Percentiles rank a stretch among this genome's conserved stretches.
These are phyloP conservation scores for Ametastegia equiseti DNA, from an alignment of 2,888 invertebrate species.

Conservation along the genomic window DNA sequence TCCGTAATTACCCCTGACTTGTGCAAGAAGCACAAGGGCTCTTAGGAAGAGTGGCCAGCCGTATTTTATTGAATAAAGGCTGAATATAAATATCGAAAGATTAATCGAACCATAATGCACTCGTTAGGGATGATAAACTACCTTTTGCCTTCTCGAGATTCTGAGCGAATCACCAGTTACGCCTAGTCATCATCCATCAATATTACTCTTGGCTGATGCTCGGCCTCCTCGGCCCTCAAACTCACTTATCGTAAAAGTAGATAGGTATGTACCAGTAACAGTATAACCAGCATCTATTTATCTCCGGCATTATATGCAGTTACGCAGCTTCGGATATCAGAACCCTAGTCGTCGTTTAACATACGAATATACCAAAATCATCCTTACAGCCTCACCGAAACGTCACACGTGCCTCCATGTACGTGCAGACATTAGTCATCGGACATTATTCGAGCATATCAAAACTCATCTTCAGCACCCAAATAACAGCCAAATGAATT, in stretches of 20 bases:
- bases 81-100: slow-evolving; percentile 74
- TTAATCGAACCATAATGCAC: slow-evolving; percentile 73
- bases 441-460: not conserved
- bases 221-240: slow-evolving; percentile 54
- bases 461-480: not conserved
- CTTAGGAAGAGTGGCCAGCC: not conserved
- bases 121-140: slow-evolving; percentile 73
- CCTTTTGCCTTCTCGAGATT: slow-evolving; percentile 52
- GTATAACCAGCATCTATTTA: slow-evolving; percentile 22
- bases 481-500: not conserved
- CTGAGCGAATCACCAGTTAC: slow-evolving; percentile 50
- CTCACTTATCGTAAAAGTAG: slow-evolving; percentile 58
- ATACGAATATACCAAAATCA: not conserved
- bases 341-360: not conserved
- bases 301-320: not conserved
- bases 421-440: not conserved
- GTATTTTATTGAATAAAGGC: slow-evolving; percentile 61
- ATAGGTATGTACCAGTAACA: not conserved
- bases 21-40: too few species aligned
- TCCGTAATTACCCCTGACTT: not conserved
- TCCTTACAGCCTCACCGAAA: not conserved
- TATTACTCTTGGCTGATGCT: slow-evolving; percentile 61
- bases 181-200: slow-evolving; percentile 73
- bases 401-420: not conserved
- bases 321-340: not conserved